Conservation (phyloP, 1,140 invertebrate genomes). For the Dysdera silvatica region DNA sequence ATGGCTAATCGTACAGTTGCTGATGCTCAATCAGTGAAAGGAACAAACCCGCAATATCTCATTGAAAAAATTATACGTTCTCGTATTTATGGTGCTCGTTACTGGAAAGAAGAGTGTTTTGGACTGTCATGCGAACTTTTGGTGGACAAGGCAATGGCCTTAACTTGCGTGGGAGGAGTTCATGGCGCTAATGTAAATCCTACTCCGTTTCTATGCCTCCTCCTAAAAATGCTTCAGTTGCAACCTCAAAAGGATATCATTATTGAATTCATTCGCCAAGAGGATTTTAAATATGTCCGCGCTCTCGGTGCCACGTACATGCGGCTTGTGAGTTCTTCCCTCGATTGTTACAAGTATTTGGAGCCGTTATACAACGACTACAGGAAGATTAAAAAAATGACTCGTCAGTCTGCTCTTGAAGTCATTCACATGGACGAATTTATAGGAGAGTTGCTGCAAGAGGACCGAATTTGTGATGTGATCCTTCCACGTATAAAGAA, state of each 20-base stretch:
- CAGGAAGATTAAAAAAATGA: constrained; percentile 82
- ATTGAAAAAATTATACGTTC: constrained; percentile 98
- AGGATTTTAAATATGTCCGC: constrained; percentile 97
- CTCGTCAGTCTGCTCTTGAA: constrained; percentile 70
- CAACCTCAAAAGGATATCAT: constrained; percentile 99
- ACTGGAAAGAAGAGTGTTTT: constrained; percentile 99
- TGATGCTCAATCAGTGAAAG: constrained; percentile 93
- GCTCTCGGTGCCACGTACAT: constrained; percentile 96
- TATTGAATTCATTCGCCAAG: constrained; percentile 97
- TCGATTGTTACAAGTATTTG: constrained; percentile 98
- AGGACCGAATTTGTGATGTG: constrained; percentile 88
- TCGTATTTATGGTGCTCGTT: constrained; percentile 95
- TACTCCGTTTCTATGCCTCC: constrained; percentile 92
- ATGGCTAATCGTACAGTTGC: constrained; percentile 99
- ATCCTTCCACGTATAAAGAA: constrained; percentile 90
- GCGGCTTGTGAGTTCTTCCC: constrained; percentile 80
- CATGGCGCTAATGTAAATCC: constrained; percentile 96
- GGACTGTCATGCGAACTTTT: constrained; percentile 86
- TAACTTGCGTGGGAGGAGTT: constrained; percentile 85
- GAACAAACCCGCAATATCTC: constrained; percentile 98
- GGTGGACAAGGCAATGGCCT: constrained; percentile 96
- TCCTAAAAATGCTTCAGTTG: constrained; percentile 98
- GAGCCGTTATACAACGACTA: constrained; percentile 97
- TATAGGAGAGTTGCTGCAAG: constrained; percentile 83
- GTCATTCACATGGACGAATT: constrained; percentile 96